Evolutionary conservation across 2,113 vertebrate genomes (phyloP), one percentile per base, ranked within the genome.

Genomic region (Craseonycteris thonglongyai): DNA sequence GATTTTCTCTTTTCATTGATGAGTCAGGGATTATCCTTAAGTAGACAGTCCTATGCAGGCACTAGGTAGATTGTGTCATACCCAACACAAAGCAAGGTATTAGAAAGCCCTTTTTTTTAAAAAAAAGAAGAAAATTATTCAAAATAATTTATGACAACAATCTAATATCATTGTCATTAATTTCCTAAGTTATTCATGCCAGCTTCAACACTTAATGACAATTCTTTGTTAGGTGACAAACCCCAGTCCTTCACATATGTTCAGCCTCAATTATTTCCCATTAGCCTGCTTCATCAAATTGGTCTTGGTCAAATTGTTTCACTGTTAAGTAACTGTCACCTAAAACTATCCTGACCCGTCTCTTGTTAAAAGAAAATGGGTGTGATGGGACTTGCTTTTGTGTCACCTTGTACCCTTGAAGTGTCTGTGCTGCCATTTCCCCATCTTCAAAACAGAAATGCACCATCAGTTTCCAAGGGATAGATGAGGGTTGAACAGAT

Each of bases 61-160:
- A 74, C 19, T 40, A 65, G 47, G 22, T 51, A 45, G 38, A 74
- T 45, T 68, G 24, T 22, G 19, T 66, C 21, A 35, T 19, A 82
- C 2, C 85, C 58, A 88, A 51, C 11, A 68, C 45, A 45, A 75
- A 88, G 28, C 40, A 58, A 90, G 79, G 24, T 81, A 81, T 58
- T 84, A 59, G 12, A 16, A 83, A 49, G 4, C 0, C 33, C 33
- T 63, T 42, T 69, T 4, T 38, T 69, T 74, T 24, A n/a, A 63
- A 33, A 59, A 87, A 38, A 95, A 85, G 54, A 95, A 28, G 91
- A 95, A 95, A 84, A 91, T 56, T 42, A 87, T 58, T 65, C 42
- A 40, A 78, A 9, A 21, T 74, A 88, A 91, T 56, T 72, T 14
- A 56, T 30, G n/a, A 82, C 9, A 71, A 88, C 16, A 91, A 49